A percentile compares a stretch with the other conserved stretches of the same genome.
Conservation (phyloP, 2,888 invertebrate species). For the Empis stercorea region DNA sequence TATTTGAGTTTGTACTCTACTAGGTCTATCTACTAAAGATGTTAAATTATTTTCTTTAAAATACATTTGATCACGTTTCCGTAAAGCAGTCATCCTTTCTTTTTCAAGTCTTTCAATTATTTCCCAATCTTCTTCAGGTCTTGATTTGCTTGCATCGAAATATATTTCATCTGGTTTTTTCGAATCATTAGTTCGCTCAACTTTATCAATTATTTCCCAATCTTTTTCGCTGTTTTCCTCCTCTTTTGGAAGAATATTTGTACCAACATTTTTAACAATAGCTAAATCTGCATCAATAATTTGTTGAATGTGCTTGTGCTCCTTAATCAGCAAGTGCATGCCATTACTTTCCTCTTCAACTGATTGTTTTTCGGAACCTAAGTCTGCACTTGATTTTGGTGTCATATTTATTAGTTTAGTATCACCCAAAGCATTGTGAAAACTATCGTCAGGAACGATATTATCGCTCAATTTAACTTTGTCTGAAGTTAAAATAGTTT, state of each 20-base stretch:
- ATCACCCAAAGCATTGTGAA: no score
- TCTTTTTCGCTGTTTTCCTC: background rate
- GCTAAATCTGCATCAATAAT: background rate
- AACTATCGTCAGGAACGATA: no score
- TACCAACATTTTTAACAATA: background rate
- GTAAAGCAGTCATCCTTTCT: conserved; percentile 27
- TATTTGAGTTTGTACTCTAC: background rate
- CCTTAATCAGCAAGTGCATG: no score
- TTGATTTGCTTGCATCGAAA: background rate
- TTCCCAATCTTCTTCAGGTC: conserved; percentile 16
- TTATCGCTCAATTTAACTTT: no score
- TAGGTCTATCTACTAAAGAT: background rate
- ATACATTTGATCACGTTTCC: conserved; percentile 28
- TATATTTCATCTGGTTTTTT: background rate
- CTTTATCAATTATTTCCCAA: background rate
- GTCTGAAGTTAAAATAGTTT: no score
- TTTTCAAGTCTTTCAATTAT: conserved; percentile 29
- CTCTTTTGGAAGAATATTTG: background rate
- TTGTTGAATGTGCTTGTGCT: background rate
- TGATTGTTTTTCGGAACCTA: no score
- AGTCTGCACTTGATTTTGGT: background rate
- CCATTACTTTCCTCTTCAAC: no score
- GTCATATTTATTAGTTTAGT: no score
- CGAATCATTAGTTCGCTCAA: no score
- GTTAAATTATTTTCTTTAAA: conserved; percentile 14